Evolutionary conservation across 92 coral and sea anemone species (phyloP), one percentile per base, ranked within the genome.

Genomic region (Umimayanthus kanabou): DNA sequence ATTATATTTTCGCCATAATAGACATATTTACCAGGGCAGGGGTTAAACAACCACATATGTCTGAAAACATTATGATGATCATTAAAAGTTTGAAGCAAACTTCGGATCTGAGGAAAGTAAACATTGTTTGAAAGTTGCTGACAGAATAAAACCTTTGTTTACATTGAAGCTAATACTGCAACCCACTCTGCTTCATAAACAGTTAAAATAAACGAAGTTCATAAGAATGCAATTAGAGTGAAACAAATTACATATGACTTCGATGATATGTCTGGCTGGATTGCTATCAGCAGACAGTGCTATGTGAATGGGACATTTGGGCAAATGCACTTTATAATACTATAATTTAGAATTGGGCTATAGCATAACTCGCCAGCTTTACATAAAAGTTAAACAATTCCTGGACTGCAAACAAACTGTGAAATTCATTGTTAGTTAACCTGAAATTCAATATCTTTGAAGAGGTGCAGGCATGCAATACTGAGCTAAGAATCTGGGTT

Each of bases 331-430:
- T 61, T 61, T 20, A n/a, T 67, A 79, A 15, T 79, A 49, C 22
- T 25, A 79, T 11, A 78, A 78, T 47, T 39, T 39, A 75, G 79
- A 75, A 25, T 49, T 43, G 18, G 33, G 23, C 39, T 33, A 5
- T 23, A 25, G 29, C 14, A 9, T 29, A 22, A 45, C 13, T 47
- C 1, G 15, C 10, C 47, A 5, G 84, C 16, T 9, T 57, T 30
- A 55, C 14, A 42, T 7, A 8, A 20, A 67, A 26, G 66, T 43
- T 25, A 69, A 69, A 71, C 87, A 83, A 83, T 47, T 83, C 66
- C 64, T 9, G 26, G 65, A 45, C 66, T 70, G 87, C 87, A 83
- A 83, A 83, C 65, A 83, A 83, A 47, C 77, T 43, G 64, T 70
- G 65, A 70, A 70, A 70, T 55, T 69, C 42, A 6, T 74, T 37